A percentile compares a stretch with the other conserved stretches of the same genome.
Conservation (phyloP, 2,113 vertebrate genomes). For the Onychorhynchus coronatus region DNA sequence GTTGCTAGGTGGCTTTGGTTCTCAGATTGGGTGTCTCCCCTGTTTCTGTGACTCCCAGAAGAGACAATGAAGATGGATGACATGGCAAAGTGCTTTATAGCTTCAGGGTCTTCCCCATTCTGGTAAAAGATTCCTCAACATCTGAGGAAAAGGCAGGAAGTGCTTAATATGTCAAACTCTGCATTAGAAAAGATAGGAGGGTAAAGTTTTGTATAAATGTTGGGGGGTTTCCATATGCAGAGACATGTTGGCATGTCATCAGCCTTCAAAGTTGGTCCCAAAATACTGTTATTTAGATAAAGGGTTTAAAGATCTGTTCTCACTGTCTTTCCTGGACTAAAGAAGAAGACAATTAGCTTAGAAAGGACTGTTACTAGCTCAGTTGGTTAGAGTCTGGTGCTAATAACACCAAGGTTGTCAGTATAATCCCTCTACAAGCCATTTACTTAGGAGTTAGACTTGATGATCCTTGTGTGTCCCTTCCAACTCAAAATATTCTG, state of each 20-base stretch:
- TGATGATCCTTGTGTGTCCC: background rate
- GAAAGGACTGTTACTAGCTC: background rate
- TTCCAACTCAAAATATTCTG: background rate
- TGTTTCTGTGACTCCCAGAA: background rate
- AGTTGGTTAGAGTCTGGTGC: background rate
- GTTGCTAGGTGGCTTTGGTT: slow-evolving; percentile 14
- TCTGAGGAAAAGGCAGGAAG: background rate
- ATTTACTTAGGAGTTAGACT: background rate
- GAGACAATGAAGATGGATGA: background rate
- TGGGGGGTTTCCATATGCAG: background rate
- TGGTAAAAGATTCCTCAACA: background rate
- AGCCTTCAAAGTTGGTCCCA: background rate
- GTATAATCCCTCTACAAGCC: background rate
- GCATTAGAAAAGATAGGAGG: background rate
- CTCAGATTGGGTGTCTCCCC: background rate
- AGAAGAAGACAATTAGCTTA: background rate
- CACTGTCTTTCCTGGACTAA: background rate
- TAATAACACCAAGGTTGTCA: background rate
- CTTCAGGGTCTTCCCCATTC: background rate
- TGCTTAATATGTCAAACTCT: background rate
- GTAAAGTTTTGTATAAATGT: background rate
- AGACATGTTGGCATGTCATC: background rate
- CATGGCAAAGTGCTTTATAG: background rate
- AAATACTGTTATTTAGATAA: background rate
- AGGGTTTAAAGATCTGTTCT: background rate